Conservation (phyloP, 1,140 invertebrate genomes). For the Tetragnatha versicolor region DNA sequence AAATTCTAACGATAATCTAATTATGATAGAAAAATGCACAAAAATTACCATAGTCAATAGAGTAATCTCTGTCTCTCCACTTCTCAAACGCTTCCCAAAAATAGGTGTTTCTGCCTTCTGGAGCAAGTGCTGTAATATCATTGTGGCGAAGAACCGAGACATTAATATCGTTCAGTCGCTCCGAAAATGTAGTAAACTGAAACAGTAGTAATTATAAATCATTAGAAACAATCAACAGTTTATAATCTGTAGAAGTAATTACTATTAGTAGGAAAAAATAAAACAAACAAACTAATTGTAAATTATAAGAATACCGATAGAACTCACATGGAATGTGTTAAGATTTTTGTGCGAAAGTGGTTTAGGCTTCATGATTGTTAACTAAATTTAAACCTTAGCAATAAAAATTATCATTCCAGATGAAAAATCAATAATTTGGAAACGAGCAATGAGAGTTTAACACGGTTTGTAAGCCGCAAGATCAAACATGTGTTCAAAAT, state of each 20-base stretch:
- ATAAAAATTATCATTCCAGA: too few relatives aligned
- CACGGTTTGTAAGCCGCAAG: too few relatives aligned
- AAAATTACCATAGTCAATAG: slow-evolving; percentile 76
- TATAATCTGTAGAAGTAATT: neutral
- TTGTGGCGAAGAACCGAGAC: slow-evolving; percentile 80
- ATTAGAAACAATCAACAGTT: neutral
- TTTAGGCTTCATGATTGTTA: slow-evolving; percentile 73
- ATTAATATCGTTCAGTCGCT: slow-evolving; percentile 82
- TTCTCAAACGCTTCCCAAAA: slow-evolving; percentile 83
- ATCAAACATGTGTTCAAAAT: too few relatives aligned
- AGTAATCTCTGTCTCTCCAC: slow-evolving; percentile 85
- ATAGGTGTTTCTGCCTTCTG: slow-evolving; percentile 75
- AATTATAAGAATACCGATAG: neutral
- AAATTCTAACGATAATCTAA: too few relatives aligned
- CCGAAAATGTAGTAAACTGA: slow-evolving; percentile 86
- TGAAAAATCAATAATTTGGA: too few relatives aligned
- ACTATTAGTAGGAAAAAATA: neutral
- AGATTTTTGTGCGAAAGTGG: slow-evolving; percentile 77
- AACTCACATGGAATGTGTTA: slow-evolving; percentile 80
- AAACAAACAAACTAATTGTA: neutral
- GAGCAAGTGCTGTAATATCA: slow-evolving; percentile 72
- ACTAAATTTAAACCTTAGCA: too few relatives aligned
- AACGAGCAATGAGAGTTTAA: too few relatives aligned
- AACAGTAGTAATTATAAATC: slow-evolving; percentile 62
- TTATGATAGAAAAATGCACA: too few relatives aligned